Conservation (phyloP, 2,113 vertebrate genomes). For the Chinchilla lanigera region DNA sequence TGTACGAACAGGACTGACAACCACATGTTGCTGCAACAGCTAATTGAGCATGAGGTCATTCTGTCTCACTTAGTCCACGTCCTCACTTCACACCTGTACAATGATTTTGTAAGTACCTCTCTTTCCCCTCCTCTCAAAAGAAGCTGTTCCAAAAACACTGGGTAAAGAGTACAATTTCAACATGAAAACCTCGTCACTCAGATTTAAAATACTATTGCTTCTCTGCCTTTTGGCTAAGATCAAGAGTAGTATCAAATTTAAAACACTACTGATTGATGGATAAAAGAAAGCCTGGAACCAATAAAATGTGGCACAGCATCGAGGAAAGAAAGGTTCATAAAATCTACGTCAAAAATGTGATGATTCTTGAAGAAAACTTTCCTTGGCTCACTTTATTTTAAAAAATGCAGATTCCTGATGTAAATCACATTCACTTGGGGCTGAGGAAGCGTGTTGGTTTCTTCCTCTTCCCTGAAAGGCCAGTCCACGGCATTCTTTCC, state of each 20-base stretch:
- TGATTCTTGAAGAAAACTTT: neutral
- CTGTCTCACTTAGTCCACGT: fast-evolving
- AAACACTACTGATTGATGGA: neutral
- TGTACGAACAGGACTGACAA: neutral
- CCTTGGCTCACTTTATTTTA: neutral
- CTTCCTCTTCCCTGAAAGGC: no score
- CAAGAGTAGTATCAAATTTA: no score
- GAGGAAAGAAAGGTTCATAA: neutral
- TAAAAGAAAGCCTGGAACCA: neutral
- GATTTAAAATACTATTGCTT: neutral
- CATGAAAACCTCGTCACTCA: neutral
- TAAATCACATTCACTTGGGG: no score
- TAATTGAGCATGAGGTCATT: neutral
- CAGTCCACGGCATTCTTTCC: no score
- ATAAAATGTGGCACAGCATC: neutral
- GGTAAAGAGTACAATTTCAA: neutral
- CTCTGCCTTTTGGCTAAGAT: no score
- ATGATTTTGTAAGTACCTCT: neutral
- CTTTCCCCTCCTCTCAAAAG: neutral
- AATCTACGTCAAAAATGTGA: neutral
- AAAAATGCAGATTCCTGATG: neutral
- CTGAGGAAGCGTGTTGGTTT: no score
- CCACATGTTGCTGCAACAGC: fast-evolving
- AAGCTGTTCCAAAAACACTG: neutral
- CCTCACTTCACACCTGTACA: neutral